Evolutionary conservation across 1,140 invertebrate species (phyloP).

Genomic region (Neodiprion virginianus): DNA sequence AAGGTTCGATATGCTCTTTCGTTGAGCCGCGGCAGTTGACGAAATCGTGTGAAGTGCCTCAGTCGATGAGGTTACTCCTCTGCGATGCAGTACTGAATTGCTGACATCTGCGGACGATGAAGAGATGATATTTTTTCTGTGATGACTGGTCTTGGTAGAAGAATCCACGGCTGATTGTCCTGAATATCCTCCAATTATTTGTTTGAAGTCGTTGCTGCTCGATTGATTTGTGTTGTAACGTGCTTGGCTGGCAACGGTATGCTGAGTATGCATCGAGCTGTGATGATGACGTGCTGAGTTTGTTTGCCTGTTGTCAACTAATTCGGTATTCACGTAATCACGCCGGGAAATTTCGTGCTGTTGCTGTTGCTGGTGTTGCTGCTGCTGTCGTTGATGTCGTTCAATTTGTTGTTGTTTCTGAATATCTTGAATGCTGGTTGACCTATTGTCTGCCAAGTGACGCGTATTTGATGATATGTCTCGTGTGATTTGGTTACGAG

Average conservation of each 20-base stretch:
- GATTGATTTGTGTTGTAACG: slow-evolving; percentile 36
- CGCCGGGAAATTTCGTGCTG: slow-evolving; percentile 34
- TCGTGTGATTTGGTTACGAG: slow-evolving; percentile 26
- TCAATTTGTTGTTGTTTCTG: slow-evolving; percentile 12
- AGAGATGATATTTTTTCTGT: slow-evolving; percentile 76
- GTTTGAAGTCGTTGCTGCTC: slow-evolving; percentile 40
- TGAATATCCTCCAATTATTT: slow-evolving; percentile 31
- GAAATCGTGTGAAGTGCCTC: slow-evolving; percentile 73
- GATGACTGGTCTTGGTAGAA: slow-evolving; percentile 60
- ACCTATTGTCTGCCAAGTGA: slow-evolving; percentile 19
- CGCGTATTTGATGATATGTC: slow-evolving; percentile 25
- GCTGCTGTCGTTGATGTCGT: slow-evolving; percentile 12
- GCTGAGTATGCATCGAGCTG: slow-evolving; percentile 29
- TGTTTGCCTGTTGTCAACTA: slow-evolving; percentile 40
- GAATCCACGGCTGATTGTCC: slow-evolving; percentile 31
- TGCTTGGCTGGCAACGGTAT: slow-evolving; percentile 37
- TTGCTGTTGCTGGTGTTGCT: slow-evolving; percentile 30
- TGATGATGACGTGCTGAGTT: slow-evolving; percentile 26
- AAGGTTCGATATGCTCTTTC: slow-evolving; percentile 80
- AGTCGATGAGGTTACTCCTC: slow-evolving; percentile 66
- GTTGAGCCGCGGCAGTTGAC: slow-evolving; percentile 77
- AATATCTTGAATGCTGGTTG: slow-evolving; percentile 6
- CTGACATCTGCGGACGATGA: slow-evolving; percentile 72
- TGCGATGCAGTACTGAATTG: slow-evolving; percentile 80
- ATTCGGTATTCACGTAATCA: slow-evolving; percentile 49